Percentiles rank a stretch among this genome's conserved stretches.
phyloP scores from a whole-genome alignment of 2,797 vertebrate species.

The Tokudaia muenninki region DNA sequence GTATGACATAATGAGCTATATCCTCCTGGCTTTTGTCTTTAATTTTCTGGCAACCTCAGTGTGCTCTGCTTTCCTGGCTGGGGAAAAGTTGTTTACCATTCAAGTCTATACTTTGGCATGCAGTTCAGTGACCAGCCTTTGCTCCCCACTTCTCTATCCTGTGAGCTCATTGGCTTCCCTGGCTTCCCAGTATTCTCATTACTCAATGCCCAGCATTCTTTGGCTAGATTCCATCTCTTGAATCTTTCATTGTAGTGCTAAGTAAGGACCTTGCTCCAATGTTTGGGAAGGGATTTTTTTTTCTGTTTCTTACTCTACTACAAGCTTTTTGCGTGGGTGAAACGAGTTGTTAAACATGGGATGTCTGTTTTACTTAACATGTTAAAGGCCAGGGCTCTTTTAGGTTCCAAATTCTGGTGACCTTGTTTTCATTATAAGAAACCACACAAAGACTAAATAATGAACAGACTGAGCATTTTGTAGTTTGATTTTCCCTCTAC shows the following conservation, averaged over 20 bases:
- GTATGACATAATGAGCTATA: conserved; percentile 75
- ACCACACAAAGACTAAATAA: not conserved
- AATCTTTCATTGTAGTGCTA: not conserved
- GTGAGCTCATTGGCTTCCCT: conserved; percentile 60
- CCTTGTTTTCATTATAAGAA: not conserved
- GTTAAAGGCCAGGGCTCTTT: not conserved
- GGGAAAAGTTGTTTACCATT: conserved; percentile 59
- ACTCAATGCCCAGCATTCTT: not conserved
- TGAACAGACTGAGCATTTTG: not conserved
- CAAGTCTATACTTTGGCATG: conserved; percentile 60
- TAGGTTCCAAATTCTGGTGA: not conserved
- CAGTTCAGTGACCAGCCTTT: conserved; percentile 58
- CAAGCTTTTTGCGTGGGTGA: not conserved
- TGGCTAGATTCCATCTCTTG: not conserved
- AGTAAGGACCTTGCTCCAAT: not conserved
- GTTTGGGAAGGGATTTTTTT: not conserved
- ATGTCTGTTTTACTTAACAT: conserved; percentile 26
- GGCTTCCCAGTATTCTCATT: not conserved
- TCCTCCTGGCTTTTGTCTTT: conserved; percentile 38
- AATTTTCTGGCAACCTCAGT: conserved; percentile 53
- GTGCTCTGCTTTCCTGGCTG: conserved; percentile 76
- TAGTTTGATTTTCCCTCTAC: not conserved
- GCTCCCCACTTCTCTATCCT: conserved; percentile 61
- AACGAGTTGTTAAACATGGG: not conserved
- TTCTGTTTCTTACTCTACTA: not conserved